Evolutionary conservation across 2,797 vertebrate genomes (phyloP), one percentile per base, ranked within the genome.

Genomic region (Lithobates pipiens): DNA sequence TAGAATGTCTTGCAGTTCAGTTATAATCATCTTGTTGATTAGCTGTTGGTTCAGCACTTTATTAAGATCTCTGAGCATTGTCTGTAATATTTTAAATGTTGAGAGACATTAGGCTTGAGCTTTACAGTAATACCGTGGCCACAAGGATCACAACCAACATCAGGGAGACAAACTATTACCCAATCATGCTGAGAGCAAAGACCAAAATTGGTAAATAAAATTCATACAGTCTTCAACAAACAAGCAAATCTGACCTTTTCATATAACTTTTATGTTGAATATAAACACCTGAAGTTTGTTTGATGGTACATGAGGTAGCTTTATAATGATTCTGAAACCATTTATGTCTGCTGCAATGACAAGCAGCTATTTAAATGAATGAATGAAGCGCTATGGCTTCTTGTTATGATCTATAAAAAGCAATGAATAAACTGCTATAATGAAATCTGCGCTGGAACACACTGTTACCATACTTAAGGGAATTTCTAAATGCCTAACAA

Each of bases 331-430:
- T 65, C n/a, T 77, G 34, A 39, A 75, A 63, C 13, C 76, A 11
- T 65, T 61, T 34, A 54, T 39, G 57, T 39, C 76, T 65, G 29
- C 13, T 36, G 50, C 32, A 77, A 57, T 77, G 36, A 77, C 36
- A 77, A 65, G n/a, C 75, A 61, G 75, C 15, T 18, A 76, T 13
- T 63, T 63, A 39, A 25, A 77, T 67, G 57, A 67, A 42, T 11
- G 36, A 77, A 42, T 11, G 36, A 77, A 77, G 36, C 57, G 5
- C 34, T 15, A 8, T 61, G 25, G 57, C 36, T 63, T 77, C 29
- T 77, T 77, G 39, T 77, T 77, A 27, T 65, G 57, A 77, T 39
- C 76, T 77, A 77, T 65, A 42, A 65, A 77, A 39, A 42, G 61
- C 13, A 67, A 77, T 77, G 27, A 36, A 77, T 63, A 65, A 77